A percentile compares a stretch with the other conserved stretches of the same genome.
These are phyloP conservation scores for Campylomormyrus numenius DNA, from an alignment of 2,113 vertebrate genomes.

Conservation along the genomic window DNA sequence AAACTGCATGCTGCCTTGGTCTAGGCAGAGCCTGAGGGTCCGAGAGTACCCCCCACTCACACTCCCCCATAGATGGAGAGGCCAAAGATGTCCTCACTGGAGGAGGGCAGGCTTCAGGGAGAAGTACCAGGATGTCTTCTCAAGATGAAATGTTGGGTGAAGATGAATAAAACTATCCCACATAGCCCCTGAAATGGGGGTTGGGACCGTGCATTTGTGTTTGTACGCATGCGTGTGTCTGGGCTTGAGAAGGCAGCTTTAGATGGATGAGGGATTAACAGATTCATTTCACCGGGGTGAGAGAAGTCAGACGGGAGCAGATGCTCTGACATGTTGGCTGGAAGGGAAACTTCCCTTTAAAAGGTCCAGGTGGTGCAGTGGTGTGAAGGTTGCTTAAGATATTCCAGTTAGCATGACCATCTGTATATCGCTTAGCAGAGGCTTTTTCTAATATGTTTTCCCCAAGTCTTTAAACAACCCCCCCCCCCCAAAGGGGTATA, in stretches of 20 bases:
- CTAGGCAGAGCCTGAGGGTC: not conserved
- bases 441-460: constrained; percentile 20
- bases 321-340: constrained; percentile 42
- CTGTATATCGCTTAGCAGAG: constrained; percentile 29
- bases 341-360: constrained; percentile 48
- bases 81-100: constrained; percentile 58
- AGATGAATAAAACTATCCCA: constrained; percentile 57
- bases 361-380: constrained; percentile 30
- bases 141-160: constrained; percentile 40
- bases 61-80: constrained; percentile 33
- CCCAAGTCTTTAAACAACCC: constrained; percentile 15
- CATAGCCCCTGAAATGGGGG: constrained; percentile 40
- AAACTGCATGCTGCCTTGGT: not conserved
- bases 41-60: not conserved
- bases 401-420: constrained; percentile 23
- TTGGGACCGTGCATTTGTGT: not conserved
- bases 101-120: constrained; percentile 11
- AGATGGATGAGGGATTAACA: constrained; percentile 53
- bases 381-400: constrained; percentile 36
- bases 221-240: not conserved
- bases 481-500: not conserved
- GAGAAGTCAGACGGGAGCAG: constrained; percentile 47
- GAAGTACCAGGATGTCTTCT: constrained; percentile 31
- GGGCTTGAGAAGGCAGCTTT: constrained; percentile 12
- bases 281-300: constrained; percentile 42